These are phyloP conservation scores for Diorhabda elongata DNA, from an alignment of 1,140 invertebrate genomes.

Conservation along the genomic window DNA sequence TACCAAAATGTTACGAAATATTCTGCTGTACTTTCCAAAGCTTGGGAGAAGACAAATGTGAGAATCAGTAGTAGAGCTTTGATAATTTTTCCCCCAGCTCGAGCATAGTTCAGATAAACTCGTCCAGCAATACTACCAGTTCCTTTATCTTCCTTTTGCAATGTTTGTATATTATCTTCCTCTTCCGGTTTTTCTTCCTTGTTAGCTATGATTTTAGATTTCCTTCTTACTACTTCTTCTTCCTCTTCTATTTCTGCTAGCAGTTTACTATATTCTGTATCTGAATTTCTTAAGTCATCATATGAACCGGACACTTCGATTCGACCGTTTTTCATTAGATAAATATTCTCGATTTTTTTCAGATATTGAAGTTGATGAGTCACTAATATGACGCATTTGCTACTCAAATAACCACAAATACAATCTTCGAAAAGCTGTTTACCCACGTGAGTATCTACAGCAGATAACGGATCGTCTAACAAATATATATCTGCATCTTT, in stretches of 20 bases:
- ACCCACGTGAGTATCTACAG: constrained; percentile 52
- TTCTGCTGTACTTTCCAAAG: constrained; percentile 18
- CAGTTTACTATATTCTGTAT: constrained; percentile 61
- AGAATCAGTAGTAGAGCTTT: constrained; percentile 15
- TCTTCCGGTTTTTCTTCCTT: background rate
- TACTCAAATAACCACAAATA: constrained; percentile 61
- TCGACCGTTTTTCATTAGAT: constrained; percentile 58
- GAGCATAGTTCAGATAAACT: constrained; percentile 60
- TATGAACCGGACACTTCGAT: constrained; percentile 59
- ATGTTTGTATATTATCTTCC: background rate
- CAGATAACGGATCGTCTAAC: constrained; percentile 77
- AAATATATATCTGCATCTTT: constrained; percentile 58
- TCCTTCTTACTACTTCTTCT: constrained; percentile 11
- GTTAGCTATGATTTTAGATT: constrained; percentile 15
- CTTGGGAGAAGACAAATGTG: constrained; percentile 18
- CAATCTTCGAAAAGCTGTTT: constrained; percentile 66
- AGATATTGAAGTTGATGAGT: constrained; percentile 88
- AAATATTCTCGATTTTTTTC: constrained; percentile 66
- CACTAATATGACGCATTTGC: constrained; percentile 72
- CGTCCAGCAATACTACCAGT: constrained; percentile 54
- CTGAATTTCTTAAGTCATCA: constrained; percentile 56
- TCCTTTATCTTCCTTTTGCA: constrained; percentile 35
- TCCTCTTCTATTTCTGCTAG: constrained; percentile 36
- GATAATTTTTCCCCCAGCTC: constrained; percentile 53
- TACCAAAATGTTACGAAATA: constrained; percentile 62